Conservation (phyloP, 2,797 vertebrate species). For the Eidolon dupreanum region DNA sequence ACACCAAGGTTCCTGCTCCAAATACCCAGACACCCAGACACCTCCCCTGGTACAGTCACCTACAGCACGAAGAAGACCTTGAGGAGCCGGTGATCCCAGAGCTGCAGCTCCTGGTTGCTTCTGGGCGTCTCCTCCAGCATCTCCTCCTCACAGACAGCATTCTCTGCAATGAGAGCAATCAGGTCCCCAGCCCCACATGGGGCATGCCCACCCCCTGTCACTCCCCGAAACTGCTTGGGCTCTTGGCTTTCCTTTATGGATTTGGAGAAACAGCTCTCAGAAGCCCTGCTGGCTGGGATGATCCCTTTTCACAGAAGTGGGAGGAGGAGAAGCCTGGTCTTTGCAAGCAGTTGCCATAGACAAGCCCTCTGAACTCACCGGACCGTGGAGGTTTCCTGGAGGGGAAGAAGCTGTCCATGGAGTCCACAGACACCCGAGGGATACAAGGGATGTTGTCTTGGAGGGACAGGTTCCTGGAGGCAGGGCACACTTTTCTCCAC, state of each 20-base stretch:
- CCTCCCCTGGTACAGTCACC: slow-evolving; percentile 76
- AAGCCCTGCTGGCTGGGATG: not conserved
- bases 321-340: not conserved
- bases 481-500: slow-evolving; percentile 93
- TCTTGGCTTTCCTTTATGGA: not conserved
- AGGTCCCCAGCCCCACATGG: not conserved
- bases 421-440: slow-evolving; percentile 88
- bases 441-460: slow-evolving; percentile 87
- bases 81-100: slow-evolving; percentile 94
- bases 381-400: slow-evolving; percentile 88
- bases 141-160: slow-evolving; percentile 89
- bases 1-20: not conserved
- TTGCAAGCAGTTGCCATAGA: not conserved
- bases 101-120: slow-evolving; percentile 86
- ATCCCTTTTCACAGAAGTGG: not conserved
- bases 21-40: not conserved
- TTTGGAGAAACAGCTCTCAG: not conserved
- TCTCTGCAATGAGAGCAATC: slow-evolving; percentile 85
- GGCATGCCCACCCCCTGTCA: not conserved
- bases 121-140: slow-evolving; percentile 88
- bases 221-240: not conserved
- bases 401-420: slow-evolving; percentile 89
- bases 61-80: slow-evolving; percentile 96
- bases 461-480: slow-evolving; percentile 91
- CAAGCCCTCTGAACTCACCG: slow-evolving; percentile 75